Conservation (phyloP, 2,113 vertebrate genomes). For the Anser cygnoides region DNA sequence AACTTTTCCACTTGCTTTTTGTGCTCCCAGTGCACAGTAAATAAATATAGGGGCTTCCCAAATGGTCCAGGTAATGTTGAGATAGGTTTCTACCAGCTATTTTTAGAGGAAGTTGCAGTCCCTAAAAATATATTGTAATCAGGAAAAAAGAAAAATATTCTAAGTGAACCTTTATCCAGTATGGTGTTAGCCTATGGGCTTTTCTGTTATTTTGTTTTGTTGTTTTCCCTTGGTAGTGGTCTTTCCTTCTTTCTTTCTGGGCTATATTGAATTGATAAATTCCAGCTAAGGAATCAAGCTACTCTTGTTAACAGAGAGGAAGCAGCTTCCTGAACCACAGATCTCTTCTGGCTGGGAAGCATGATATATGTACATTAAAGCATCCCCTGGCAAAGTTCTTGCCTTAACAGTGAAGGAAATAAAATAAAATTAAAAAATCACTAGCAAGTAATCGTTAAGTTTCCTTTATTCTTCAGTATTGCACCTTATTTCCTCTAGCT, state of each 20-base stretch:
- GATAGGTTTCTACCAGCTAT: background rate
- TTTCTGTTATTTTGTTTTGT: too few species aligned
- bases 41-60: background rate
- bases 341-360: background rate
- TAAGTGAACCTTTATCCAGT: rapidly evolving
- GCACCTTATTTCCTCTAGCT: background rate
- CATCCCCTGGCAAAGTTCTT: background rate
- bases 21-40: background rate
- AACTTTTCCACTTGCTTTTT: background rate
- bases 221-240: background rate
- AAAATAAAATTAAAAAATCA: background rate
- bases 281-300: background rate
- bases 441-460: background rate
- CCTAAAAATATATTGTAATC: background rate
- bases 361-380: background rate
- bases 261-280: background rate
- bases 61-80: background rate
- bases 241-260: background rate
- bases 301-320: background rate
- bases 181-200: background rate
- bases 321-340: background rate
- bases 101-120: background rate
- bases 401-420: background rate
- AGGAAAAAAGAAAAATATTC: background rate
- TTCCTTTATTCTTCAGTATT: background rate